These are phyloP conservation scores for Bombus consobrinus DNA, from an alignment of 1,140 invertebrate species.

Conservation along the genomic window DNA sequence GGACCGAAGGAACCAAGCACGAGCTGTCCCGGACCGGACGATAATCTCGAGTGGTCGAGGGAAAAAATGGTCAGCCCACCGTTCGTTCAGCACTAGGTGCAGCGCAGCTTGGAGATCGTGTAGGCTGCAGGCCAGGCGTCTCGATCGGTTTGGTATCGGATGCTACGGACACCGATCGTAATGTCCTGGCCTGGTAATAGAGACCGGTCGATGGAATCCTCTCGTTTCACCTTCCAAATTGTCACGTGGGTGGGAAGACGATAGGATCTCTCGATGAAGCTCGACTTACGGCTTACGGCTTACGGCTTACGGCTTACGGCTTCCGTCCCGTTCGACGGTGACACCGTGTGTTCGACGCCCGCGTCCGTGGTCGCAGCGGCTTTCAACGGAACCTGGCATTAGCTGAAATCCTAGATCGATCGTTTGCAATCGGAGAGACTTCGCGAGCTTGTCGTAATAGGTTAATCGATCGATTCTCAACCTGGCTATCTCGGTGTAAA, in stretches of 20 bases:
- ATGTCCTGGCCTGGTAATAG: conserved; percentile 52
- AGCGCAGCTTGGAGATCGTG: conserved; percentile 46
- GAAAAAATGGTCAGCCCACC: conserved; percentile 63
- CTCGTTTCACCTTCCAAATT: conserved; percentile 41
- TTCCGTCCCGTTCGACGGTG: conserved; percentile 53
- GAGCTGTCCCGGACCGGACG: conserved; percentile 42
- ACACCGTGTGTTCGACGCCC: conserved; percentile 40
- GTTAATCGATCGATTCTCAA: not conserved
- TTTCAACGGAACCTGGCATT: not conserved
- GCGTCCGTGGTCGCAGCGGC: not conserved
- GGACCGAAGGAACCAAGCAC: conserved; percentile 46
- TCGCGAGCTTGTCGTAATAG: not conserved
- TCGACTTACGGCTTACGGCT: conserved; percentile 61
- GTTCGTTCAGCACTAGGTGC: conserved; percentile 48
- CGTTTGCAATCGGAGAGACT: not conserved
- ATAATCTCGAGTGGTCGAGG: conserved; percentile 61
- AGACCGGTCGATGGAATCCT: conserved; percentile 48
- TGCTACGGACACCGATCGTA: conserved; percentile 60
- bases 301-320: no score
- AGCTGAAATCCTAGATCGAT: conserved; percentile 36
- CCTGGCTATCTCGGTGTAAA: no score
- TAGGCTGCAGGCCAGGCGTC: conserved; percentile 52
- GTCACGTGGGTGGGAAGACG: conserved; percentile 63
- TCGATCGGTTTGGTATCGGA: conserved; percentile 56
- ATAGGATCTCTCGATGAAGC: conserved; percentile 60